Base-by-base conservation (phyloP, 2,888 invertebrate genomes). In the Andrena hattorfiana region DNA sequence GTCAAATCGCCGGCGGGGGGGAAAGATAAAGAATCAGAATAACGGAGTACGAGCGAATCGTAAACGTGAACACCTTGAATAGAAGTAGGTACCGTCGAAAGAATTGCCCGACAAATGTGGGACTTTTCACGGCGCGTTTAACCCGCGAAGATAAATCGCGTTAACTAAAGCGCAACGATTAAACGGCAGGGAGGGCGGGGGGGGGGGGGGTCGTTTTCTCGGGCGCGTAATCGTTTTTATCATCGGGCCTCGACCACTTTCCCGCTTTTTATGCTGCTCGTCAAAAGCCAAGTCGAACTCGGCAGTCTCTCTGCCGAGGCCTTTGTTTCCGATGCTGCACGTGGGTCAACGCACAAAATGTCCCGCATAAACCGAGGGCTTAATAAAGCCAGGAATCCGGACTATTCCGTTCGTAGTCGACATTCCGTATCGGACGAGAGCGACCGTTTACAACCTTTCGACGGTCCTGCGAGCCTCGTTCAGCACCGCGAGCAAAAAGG, bases 341-440 rank as follows among this genome's bases (percentile, higher is more conserved):
- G 72, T 76, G 81, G 67, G 60, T 80, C 80, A 75, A 69, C 77
- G 85, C 67, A 82, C 81, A 85, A 87, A 87, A 81, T 79, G 85
- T 85, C 79, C 70, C 85, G 86, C 88, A 86, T 88, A 88, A 88
- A 87, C 81, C 86, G 85, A 81, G 74, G 78, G 84, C 86, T 88
- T 88, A 88, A 88, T 88, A 88, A 88, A 88, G 88, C 83, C 83
- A 73, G 87, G 89, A 90, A 91, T 91, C 87, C 87, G 77, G 87
- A 90, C 89, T 89, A 89, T 88, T 86, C 87, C 86, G 78, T 83
- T 86, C 82, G 81, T 81, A 83, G 83, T 77, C 80, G 83, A 86
- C 86, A 88, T 87, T 87, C 83, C 86, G 89, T 89, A 90, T 91
- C 83, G 85, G 88, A 89, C 84, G 89, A 87, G 89, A 86, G 84